phyloP scores from a whole-genome alignment of 2,888 invertebrate species.

The Lycophotia porphyrea region DNA sequence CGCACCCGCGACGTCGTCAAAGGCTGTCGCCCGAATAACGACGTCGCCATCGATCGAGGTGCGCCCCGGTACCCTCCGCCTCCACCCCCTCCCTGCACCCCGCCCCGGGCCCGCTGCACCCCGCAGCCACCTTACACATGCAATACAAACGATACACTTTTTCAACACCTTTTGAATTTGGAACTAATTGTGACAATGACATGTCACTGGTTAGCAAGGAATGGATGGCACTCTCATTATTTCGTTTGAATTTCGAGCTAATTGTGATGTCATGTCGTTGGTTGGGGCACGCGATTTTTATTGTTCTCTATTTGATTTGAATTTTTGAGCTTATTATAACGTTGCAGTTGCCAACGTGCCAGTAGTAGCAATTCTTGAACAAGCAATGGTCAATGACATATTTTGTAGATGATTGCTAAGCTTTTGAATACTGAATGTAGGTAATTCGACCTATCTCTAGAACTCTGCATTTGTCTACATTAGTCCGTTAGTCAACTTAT shows the following conservation, averaged over 20 bases:
- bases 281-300: slow-evolving; percentile 36
- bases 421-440: not conserved
- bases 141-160: slow-evolving; percentile 68
- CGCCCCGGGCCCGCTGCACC: slow-evolving; percentile 65
- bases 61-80: slow-evolving; percentile 66
- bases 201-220: slow-evolving; percentile 48
- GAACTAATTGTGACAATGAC: slow-evolving; percentile 65
- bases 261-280: slow-evolving; percentile 36
- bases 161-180: slow-evolving; percentile 67
- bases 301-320: slow-evolving; percentile 25
- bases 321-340: slow-evolving; percentile 20
- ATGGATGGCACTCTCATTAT: slow-evolving; percentile 42
- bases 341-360: not conserved
- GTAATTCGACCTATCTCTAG: not conserved
- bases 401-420: not conserved
- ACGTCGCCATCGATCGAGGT: slow-evolving; percentile 88
- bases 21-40: slow-evolving; percentile 91
- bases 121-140: slow-evolving; percentile 70
- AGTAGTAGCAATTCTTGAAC: not conserved
- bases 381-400: not conserved
- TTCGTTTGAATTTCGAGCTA: slow-evolving; percentile 44
- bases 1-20: slow-evolving; percentile 85
- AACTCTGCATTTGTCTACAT: not conserved
- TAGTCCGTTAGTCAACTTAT: not conserved
- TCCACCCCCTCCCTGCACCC: slow-evolving; percentile 63